phyloP scores from a whole-genome alignment of 2,888 invertebrate species.

The Hemaris fuciformis region DNA sequence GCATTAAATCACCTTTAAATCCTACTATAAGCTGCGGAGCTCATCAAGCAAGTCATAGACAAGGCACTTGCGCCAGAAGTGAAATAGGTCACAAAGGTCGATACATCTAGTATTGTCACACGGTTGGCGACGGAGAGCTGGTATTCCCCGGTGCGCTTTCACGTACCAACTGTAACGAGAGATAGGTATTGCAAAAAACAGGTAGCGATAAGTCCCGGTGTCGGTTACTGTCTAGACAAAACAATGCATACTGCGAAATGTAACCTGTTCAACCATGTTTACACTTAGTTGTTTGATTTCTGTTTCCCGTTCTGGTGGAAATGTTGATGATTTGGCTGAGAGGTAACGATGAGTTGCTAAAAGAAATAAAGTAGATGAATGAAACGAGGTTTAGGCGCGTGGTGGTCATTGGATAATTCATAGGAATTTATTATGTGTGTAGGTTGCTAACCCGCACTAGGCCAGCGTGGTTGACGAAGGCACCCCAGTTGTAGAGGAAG shows the following conservation, averaged over 20 bases:
- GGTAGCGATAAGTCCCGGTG: not conserved
- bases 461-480: no score
- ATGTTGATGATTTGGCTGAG: not conserved
- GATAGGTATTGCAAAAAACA: not conserved
- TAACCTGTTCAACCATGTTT: not conserved
- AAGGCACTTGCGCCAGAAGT: not conserved
- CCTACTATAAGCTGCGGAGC: no score
- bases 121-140: not conserved
- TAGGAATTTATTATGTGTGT: no score
- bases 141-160: not conserved
- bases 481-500: no score
- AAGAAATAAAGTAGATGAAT: not conserved
- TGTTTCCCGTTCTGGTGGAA: not conserved
- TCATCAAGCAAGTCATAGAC: no score
- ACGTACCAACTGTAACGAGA: not conserved
- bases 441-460: no score
- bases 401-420: no score
- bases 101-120: not conserved
- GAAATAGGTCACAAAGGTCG: not conserved
- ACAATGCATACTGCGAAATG: conserved; percentile 4
- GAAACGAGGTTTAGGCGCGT: no score
- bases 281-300: not conserved
- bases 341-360: not conserved
- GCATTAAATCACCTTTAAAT: no score
- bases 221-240: conserved; percentile 11